Evolutionary conservation across 1,140 invertebrate genomes (phyloP).

Genomic region (Ceratosolen solmsi): DNA sequence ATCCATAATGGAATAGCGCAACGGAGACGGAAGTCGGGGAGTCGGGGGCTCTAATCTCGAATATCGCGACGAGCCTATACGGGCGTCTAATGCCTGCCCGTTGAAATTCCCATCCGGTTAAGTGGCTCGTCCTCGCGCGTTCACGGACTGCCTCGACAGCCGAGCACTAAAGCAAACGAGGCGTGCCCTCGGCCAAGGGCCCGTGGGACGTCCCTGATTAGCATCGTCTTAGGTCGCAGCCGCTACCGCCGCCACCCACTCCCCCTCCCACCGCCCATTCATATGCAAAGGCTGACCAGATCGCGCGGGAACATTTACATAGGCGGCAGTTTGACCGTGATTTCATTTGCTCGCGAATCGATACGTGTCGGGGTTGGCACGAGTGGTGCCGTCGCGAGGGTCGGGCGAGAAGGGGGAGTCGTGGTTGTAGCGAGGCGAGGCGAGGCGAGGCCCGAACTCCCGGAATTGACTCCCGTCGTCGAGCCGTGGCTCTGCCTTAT

Average conservation of each 20-base stretch:
- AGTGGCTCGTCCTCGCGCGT: constrained; percentile 30
- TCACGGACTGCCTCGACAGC: constrained; percentile 34
- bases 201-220: constrained; percentile 64
- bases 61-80: neutral
- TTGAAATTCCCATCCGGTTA: constrained; percentile 38
- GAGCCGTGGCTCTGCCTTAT: neutral
- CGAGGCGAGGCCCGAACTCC: neutral
- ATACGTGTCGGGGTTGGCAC: constrained; percentile 52
- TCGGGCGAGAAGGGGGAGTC: too few species aligned
- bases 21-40: neutral
- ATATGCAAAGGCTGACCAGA: constrained; percentile 72
- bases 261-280: constrained; percentile 59
- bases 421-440: too few species aligned
- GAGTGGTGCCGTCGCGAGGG: constrained; percentile 50
- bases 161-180: constrained; percentile 65
- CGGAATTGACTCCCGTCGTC: neutral
- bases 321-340: constrained; percentile 73
- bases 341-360: constrained; percentile 70
- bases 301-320: constrained; percentile 70
- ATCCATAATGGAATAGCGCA: neutral
- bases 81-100: neutral
- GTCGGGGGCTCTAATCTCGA: neutral
- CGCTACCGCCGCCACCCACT: too few species aligned
- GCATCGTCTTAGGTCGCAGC: too few species aligned
- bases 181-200: constrained; percentile 49